Evolutionary conservation across 2,888 invertebrate species (phyloP).

Genomic region (Melieria omissa): DNA sequence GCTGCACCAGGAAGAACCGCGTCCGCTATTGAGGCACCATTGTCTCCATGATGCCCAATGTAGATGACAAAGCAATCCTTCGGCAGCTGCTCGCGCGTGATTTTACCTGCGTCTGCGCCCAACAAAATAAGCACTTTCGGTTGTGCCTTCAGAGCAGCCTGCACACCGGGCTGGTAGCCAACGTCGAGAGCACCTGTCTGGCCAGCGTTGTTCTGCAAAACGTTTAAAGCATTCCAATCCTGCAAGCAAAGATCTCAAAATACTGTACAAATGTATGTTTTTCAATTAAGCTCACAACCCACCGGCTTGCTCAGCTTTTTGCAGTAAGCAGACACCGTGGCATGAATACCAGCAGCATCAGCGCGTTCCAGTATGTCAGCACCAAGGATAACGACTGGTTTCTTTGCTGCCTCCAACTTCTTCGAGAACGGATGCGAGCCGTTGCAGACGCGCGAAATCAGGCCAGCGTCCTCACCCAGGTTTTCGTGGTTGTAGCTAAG

Average conservation of each 20-base stretch:
- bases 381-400: constrained; percentile 93
- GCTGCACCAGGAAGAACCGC: constrained; percentile 95
- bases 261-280: constrained; percentile 14
- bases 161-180: constrained; percentile 85
- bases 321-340: constrained; percentile 80
- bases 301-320: constrained; percentile 70
- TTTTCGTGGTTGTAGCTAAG: constrained; percentile 92
- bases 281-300: constrained; percentile 44
- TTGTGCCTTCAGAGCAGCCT: constrained; percentile 71
- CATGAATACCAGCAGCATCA: constrained; percentile 82
- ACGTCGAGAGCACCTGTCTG: constrained; percentile 96
- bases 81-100: constrained; percentile 82
- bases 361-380: constrained; percentile 81
- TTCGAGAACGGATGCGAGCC: constrained; percentile 78
- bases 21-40: constrained; percentile 92
- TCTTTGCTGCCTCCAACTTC: constrained; percentile 80
- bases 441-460: constrained; percentile 79
- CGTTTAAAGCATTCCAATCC: constrained; percentile 87
- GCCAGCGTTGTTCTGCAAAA: constrained; percentile 91
- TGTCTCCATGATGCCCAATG: constrained; percentile 96
- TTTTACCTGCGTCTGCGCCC: constrained; percentile 90
- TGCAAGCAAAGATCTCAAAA: constrained; percentile 39
- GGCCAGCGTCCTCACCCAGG: constrained; percentile 82
- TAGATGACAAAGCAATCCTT: constrained; percentile 89
- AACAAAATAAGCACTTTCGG: constrained; percentile 88